Base-by-base conservation (phyloP, 2,888 invertebrate species). In the Caenorhabditis sp. region DNA sequence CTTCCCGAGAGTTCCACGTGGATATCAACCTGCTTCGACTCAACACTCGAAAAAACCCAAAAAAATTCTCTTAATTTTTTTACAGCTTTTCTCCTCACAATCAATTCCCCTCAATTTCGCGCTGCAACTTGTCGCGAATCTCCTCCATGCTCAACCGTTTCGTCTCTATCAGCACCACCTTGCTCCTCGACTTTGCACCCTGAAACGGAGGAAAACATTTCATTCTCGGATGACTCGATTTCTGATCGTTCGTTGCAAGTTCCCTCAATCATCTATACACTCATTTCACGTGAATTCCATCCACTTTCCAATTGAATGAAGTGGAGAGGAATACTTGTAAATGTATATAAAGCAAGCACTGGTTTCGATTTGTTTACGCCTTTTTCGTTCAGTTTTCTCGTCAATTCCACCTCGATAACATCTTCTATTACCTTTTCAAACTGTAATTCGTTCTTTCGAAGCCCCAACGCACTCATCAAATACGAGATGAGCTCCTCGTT, bases 401-500 rank as follows among this genome's bases (percentile, higher is more conserved):
- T 49, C 63, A 72, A 24, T 26, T n/a, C n/a, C n/a, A 72, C 72
- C 16, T 74, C 63, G 54, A 70, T 63, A 47, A 31, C 58, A 66
- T 75, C 54, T 75, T 64, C 28, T 49, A 47, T 22, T 54, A 94
- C 95, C 93, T 93, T 94, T 80, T 95, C 95, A 68, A 96, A 92
- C 0, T 94, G 93, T 0, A 96, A 94, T 89, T 95, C 95, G 84
- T 95, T 95, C 92, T 95, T 95, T 80, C 95, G 94, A 1, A 95
- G 89, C 14, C 94, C 94, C 44, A 96, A 92, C n/a, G 95, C 93
- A 85, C 94, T 94, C 0, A 95, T 94, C 64, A 96, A 92, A 90
- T 94, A 96, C 92, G 95, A 95, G 0, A 96, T 93, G 10, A 96
- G 93, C 91, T 95, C 96, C 47, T 94, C 94, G 90, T 96, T 96